These are phyloP conservation scores for Drosophila merina DNA, from an alignment of 2,888 invertebrate genomes.

Conservation along the genomic window DNA sequence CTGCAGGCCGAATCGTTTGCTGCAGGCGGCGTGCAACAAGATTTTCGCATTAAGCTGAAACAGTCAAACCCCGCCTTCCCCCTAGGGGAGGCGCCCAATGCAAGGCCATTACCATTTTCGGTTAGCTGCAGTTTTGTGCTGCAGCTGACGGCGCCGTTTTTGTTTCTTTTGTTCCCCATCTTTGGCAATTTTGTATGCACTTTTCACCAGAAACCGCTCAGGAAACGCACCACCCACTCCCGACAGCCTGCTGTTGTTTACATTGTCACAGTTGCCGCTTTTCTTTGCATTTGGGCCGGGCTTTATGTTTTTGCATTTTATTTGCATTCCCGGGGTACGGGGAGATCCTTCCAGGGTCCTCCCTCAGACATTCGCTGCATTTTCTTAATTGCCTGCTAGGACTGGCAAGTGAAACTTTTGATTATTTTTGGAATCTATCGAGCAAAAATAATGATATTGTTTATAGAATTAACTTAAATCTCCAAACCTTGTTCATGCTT, in stretches of 20 bases:
- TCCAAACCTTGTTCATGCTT: not conserved
- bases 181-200: slow-evolving; percentile 78
- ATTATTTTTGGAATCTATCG: no score
- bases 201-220: slow-evolving; percentile 52
- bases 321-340: slow-evolving; percentile 24
- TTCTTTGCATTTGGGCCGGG: slow-evolving; percentile 69
- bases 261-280: slow-evolving; percentile 79
- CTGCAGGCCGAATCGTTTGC: slow-evolving; percentile 55
- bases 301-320: slow-evolving; percentile 66
- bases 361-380: slow-evolving; percentile 50
- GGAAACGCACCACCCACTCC: not conserved
- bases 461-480: not conserved
- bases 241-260: slow-evolving; percentile 71
- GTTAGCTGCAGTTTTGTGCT: slow-evolving; percentile 71
- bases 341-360: no score
- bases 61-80: slow-evolving; percentile 13
- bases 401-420: not conserved
- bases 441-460: no score
- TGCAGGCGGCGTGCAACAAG: slow-evolving; percentile 72
- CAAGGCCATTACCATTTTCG: slow-evolving; percentile 74
- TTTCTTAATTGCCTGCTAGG: slow-evolving; percentile 67
- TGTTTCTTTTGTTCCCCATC: slow-evolving; percentile 70
- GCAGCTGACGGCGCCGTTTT: slow-evolving; percentile 53
- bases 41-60: slow-evolving; percentile 74
- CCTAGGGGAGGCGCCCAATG: slow-evolving; percentile 40